These are phyloP conservation scores for Nycticebus coucang DNA, from an alignment of 2,113 vertebrate genomes.

Conservation along the genomic window DNA sequence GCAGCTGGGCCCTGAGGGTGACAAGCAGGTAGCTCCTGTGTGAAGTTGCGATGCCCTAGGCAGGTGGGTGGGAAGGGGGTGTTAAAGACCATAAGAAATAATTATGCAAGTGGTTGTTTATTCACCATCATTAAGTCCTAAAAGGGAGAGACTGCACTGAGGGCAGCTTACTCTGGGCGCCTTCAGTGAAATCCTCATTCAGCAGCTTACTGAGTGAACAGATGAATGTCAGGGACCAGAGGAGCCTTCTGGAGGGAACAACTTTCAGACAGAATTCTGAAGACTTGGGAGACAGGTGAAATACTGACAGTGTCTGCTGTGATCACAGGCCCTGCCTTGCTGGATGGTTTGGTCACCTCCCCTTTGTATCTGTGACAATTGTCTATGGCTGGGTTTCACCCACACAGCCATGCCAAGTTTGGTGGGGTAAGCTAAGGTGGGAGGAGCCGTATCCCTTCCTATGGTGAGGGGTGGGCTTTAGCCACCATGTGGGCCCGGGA, in stretches of 20 bases:
- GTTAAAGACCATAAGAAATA: not conserved
- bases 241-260: not conserved
- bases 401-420: not conserved
- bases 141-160: not conserved
- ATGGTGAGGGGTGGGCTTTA: not conserved
- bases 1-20: not conserved
- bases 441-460: not conserved
- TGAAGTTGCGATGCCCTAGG: not conserved
- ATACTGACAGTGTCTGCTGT: not conserved
- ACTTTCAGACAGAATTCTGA: not conserved
- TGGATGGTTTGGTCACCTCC: not conserved
- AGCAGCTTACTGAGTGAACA: not conserved
- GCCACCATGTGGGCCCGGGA: fast-evolving
- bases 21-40: not conserved
- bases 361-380: not conserved
- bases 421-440: not conserved
- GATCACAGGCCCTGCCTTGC: fast-evolving
- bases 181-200: not conserved
- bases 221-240: not conserved
- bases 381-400: not conserved
- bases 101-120: not conserved
- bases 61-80: not conserved
- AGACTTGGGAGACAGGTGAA: not conserved
- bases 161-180: not conserved
- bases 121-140: not conserved